Base-by-base conservation (phyloP, 2,113 vertebrate genomes). In the Natator depressus region DNA sequence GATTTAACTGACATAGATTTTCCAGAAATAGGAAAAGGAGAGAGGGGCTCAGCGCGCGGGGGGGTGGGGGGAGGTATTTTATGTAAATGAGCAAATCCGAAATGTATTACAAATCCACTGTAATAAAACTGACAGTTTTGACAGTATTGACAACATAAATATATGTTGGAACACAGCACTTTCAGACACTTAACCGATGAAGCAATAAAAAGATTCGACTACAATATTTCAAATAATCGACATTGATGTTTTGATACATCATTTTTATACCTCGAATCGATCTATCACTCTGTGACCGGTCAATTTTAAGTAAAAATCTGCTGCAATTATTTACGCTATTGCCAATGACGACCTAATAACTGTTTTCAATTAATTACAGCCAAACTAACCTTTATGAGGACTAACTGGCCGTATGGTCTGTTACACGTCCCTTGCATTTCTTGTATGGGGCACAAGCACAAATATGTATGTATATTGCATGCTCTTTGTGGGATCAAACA, bases 211-310 rank as follows among this genome's bases (percentile, higher is more conserved):
- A 98, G 98, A 97, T 98, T 98, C 96, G 95, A 98, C 98, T 98
- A 98, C 98, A 98, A 98, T 98, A 98, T 98, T 98, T 98, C 98
- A 98, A 98, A 98, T 98, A 98, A 98, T 98, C 98, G 98, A 98
- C 98, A 98, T 98, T 98, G 98, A 98, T 98, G 98, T 98, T 98
- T 98, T 98, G 98, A 98, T 98, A 98, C 97, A 98, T 98, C 98
- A 98, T 98, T 98, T 98, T 98, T 98, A 98, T 98, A 97, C 98
- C 97, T 97, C 85, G 89, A 98, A 98, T 98, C 97, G 98, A 98
- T 98, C 96, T 98, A 98, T 98, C 95, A 98, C 95, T 97, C 97
- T 93, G 91, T 93, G 96, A 94, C 97, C 97, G 97, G 98, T 98
- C 98, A 98, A 98, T 98, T 98, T 98, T 98, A 98, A 98, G 96